A percentile compares a stretch with the other conserved stretches of the same genome.
Evolutionary conservation across 2,797 vertebrate genomes (phyloP).

Genomic region (Ceryle rudis): DNA sequence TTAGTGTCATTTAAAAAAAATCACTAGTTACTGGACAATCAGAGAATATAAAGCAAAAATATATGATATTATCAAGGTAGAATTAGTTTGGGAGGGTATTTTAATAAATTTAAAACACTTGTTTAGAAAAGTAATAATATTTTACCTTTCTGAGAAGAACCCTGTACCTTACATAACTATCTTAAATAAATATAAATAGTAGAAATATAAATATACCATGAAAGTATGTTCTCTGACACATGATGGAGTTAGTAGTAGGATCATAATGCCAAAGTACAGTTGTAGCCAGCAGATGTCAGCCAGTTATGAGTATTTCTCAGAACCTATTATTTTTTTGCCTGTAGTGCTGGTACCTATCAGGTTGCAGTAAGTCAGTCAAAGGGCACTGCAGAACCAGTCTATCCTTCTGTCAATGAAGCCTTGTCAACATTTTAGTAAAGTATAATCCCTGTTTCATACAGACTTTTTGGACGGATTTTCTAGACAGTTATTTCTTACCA

Average conservation of each 20-base stretch:
- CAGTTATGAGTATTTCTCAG: constrained; percentile 6
- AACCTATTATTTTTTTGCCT: neutral
- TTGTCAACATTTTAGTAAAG: neutral
- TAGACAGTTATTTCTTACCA: neutral
- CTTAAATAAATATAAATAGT: neutral
- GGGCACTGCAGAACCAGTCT: neutral
- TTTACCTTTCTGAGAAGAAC: constrained; percentile 20
- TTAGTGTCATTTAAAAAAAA: constrained; percentile 9
- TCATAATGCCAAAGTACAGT: neutral
- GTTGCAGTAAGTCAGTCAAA: neutral
- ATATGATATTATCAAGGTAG: constrained; percentile 17
- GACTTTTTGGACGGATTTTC: neutral
- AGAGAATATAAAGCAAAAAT: constrained; percentile 71
- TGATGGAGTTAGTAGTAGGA: neutral
- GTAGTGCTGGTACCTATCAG: neutral
- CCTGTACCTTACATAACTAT: neutral
- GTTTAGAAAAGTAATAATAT: constrained; percentile 11
- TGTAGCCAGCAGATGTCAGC: constrained; percentile 46
- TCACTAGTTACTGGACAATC: constrained; percentile 57
- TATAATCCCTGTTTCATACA: neutral
- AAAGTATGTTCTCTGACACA: neutral
- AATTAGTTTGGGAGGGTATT: neutral
- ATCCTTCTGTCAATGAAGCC: neutral
- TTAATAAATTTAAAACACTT: neutral
- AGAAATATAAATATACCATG: neutral